phyloP scores from a whole-genome alignment of 2,113 vertebrate species.

The Pluvialis apricaria region DNA sequence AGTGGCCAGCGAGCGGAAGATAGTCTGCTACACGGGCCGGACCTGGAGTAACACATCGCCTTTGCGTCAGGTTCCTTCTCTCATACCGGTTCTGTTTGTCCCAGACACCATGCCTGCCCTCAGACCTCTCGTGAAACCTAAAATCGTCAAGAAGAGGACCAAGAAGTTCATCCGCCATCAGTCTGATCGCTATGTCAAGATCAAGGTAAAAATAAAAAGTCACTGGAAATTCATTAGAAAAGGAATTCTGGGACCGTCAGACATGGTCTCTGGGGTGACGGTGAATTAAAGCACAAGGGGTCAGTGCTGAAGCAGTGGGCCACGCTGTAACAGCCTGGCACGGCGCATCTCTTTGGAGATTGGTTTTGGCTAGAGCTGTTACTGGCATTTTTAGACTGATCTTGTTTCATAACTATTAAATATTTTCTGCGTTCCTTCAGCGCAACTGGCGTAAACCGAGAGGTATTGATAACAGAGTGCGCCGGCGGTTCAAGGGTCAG shows the following conservation, averaged over 20 bases:
- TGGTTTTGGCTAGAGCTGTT: not conserved
- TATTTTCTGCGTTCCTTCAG: not conserved
- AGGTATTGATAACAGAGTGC: slow-evolving; percentile 96
- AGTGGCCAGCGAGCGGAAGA: slow-evolving; percentile 67
- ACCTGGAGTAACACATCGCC: rapidly evolving
- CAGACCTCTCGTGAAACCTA: slow-evolving; percentile 90
- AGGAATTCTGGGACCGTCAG: rapidly evolving
- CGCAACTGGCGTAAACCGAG: slow-evolving; percentile 97
- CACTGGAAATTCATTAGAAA: rapidly evolving
- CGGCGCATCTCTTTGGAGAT: rapidly evolving
- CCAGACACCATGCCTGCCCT: slow-evolving; percentile 89
- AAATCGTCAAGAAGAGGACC: slow-evolving; percentile 95
- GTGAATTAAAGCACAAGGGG: rapidly evolving
- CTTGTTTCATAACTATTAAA: rapidly evolving
- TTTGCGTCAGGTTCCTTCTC: rapidly evolving
- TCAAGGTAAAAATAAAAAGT: slow-evolving; percentile 79
- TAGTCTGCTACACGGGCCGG: slow-evolving; percentile 59
- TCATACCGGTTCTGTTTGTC: not conserved
- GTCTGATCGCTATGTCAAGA: slow-evolving; percentile 97
- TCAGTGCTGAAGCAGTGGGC: rapidly evolving
- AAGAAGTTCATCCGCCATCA: slow-evolving; percentile 99
- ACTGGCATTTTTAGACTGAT: rapidly evolving
- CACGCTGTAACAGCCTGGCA: rapidly evolving
- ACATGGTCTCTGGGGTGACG: rapidly evolving
- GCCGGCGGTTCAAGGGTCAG: slow-evolving; percentile 96